A percentile compares a stretch with the other conserved stretches of the same genome.
These are phyloP conservation scores for Pelusios castaneus DNA, from an alignment of 2,113 vertebrate genomes.

Conservation along the genomic window DNA sequence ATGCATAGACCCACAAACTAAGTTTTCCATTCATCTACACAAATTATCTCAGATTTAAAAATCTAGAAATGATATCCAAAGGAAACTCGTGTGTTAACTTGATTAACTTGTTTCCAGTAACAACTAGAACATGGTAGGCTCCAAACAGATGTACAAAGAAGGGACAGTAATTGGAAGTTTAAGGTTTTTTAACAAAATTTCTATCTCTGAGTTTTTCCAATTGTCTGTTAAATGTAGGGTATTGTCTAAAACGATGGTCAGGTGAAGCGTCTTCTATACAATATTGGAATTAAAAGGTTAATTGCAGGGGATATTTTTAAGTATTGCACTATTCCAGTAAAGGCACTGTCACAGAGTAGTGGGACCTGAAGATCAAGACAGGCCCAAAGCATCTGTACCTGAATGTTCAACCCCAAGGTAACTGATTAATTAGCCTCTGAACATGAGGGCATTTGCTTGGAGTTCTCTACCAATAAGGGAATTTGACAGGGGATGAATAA, in stretches of 20 bases:
- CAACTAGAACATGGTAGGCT: neutral
- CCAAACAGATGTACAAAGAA: neutral
- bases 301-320: neutral
- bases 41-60: neutral
- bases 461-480: no score
- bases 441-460: no score
- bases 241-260: neutral
- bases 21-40: neutral
- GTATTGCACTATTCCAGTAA: neutral
- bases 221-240: neutral
- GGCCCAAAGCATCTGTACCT: neutral
- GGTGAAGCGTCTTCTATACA: neutral
- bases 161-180: neutral
- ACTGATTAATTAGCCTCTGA: neutral
- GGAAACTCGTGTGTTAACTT: neutral
- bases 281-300: neutral
- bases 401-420: neutral
- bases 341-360: neutral
- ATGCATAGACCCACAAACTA: neutral
- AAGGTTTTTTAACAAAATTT: neutral
- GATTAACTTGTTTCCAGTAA: neutral
- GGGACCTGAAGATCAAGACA: neutral
- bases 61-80: neutral
- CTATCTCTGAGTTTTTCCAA: neutral
- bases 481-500: no score